Base-by-base conservation (phyloP, 37 sponge, comb jelly and placozoan species). In the Haliclona indistincta region DNA sequence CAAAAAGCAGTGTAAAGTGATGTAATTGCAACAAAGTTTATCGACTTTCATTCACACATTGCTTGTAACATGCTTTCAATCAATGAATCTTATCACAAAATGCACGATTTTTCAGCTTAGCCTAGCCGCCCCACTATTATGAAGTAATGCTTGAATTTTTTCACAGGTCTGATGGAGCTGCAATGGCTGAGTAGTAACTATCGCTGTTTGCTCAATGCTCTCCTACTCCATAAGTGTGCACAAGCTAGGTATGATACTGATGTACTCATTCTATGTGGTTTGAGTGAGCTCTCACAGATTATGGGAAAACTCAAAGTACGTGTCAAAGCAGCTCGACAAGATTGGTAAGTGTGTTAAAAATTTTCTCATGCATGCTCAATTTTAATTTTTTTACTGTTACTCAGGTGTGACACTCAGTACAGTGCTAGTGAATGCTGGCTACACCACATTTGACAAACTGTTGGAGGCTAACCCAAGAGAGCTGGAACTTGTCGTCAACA, bases 351-450 rank as follows among this genome's bases (percentile, higher is more conserved):
- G 42, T 44, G 54, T 13, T 36, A 35, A 22, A 19, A 49, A 29
- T 51, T 58, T 13, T 19, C 13, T 4, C 69, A 15, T 51, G 52
- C 7, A 70, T 42, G 10, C 13, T 23, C 6, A 5, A 52, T 11
- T n/a, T 19, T 13, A 11, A 11, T 64, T 6, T 35, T 6, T n/a
- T 38, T 28, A 30, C 67, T 6, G 22, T 5, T n/a, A 4, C 34
- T 1, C 23, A 89, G 89, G 88, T 55, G 64, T 87, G 47, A 80
- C 88, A 0, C 44, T 93, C 37, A 83, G 93, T 35, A 93, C 86
- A 32, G 78, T 88, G 28, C 84, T 98, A 71, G 99, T 95, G n/a
- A 95, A 98, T 88, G 96, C 99, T 64, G 96, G 99, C 1, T 81
- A 95, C 40, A 93, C 83, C 25, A 71, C 80, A 20, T 91, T 98